A percentile compares a stretch with the other conserved stretches of the same genome.
Evolutionary conservation across 2,797 vertebrate species (phyloP).

Genomic region (Hippopotamyrus pictus): DNA sequence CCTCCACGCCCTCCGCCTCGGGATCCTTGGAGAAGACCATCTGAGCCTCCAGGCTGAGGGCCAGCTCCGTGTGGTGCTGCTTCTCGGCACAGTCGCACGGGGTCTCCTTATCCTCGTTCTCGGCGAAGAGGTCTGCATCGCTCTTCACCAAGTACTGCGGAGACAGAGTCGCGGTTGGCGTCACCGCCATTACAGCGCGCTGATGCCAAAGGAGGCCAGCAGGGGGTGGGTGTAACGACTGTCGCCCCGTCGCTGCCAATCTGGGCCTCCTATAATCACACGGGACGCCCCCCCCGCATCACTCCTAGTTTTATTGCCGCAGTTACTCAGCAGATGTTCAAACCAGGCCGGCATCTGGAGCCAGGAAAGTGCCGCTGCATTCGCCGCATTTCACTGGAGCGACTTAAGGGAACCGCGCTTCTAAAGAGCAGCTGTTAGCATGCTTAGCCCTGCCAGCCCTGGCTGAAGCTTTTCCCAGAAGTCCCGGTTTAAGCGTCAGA

Average conservation of each 20-base stretch:
- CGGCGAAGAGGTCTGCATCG: conserved; percentile 88
- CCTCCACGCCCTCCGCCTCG: conserved; percentile 88
- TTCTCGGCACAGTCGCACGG: conserved; percentile 98
- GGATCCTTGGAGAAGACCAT: conserved; percentile 98
- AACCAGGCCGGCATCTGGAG: background rate
- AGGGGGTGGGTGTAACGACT: background rate
- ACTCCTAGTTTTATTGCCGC: conserved; percentile 19
- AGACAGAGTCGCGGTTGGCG: background rate
- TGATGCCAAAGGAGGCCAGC: background rate
- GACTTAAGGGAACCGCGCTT: background rate
- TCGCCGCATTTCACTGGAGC: background rate
- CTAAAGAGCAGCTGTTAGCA: background rate
- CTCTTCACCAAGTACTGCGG: conserved; percentile 83
- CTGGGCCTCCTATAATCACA: background rate
- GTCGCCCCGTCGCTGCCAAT: background rate
- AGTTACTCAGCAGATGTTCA: background rate
- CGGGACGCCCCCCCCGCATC: background rate
- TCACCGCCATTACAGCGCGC: background rate
- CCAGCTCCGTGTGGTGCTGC: conserved; percentile 94
- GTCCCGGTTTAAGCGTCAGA: background rate
- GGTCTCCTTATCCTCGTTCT: conserved; percentile 95
- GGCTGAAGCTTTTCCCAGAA: background rate
- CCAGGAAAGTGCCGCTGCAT: background rate
- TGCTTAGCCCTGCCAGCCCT: background rate
- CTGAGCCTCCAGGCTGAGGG: conserved; percentile 94